These are phyloP conservation scores for Rotaria macrura DNA, from an alignment of 2,888 invertebrate species.

Conservation along the genomic window DNA sequence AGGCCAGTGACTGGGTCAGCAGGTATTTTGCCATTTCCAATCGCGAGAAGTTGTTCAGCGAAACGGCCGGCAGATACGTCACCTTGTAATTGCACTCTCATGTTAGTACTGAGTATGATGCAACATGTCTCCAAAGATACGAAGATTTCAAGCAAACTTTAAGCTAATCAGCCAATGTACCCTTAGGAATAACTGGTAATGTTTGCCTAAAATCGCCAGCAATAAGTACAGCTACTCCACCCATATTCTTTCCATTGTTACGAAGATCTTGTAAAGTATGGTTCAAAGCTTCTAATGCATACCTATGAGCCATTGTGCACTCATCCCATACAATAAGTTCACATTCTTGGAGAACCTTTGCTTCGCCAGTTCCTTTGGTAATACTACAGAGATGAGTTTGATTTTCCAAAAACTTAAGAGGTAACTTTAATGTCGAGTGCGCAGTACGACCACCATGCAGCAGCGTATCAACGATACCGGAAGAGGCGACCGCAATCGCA, in stretches of 20 bases:
- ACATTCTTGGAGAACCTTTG: conserved; percentile 28
- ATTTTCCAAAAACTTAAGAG: neutral
- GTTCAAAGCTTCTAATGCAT: conserved; percentile 42
- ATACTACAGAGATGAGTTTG: conserved; percentile 25
- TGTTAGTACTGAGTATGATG: conserved; percentile 32
- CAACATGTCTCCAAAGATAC: conserved; percentile 34
- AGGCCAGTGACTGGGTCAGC: neutral
- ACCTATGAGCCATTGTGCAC: conserved; percentile 37
- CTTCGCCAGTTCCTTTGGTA: conserved; percentile 19
- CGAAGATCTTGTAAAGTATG: conserved; percentile 38
- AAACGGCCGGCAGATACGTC: conserved; percentile 25
- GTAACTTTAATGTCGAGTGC: conserved; percentile 36
- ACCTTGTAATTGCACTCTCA: conserved; percentile 29
- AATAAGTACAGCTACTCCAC: conserved; percentile 34
- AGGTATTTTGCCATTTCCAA: no score
- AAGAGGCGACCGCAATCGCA: conserved; percentile 48
- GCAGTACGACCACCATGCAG: conserved; percentile 39
- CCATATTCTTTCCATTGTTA: conserved; percentile 30
- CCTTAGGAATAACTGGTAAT: conserved; percentile 34
- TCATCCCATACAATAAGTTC: conserved; percentile 49
- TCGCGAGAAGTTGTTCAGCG: no score
- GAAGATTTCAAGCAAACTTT: conserved; percentile 35
- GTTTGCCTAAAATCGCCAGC: no score
- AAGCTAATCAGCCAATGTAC: conserved; percentile 34
- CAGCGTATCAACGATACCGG: conserved; percentile 51